These are phyloP conservation scores for Drosophila biarmipes DNA, from an alignment of 1,140 invertebrate species.

Conservation along the genomic window DNA sequence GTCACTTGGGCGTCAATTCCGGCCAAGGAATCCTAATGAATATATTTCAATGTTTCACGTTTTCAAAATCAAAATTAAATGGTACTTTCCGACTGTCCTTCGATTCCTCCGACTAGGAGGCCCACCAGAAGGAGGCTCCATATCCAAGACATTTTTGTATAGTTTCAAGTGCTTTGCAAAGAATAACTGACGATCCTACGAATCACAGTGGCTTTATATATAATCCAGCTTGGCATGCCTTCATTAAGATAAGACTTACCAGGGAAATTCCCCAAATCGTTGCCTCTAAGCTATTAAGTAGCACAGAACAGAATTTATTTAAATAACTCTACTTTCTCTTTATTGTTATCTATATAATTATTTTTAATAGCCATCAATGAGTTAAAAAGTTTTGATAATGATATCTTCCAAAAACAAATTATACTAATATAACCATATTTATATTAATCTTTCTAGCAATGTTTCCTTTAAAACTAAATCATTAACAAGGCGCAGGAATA, in stretches of 20 bases:
- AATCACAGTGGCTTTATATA: neutral
- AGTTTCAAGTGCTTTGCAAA: neutral
- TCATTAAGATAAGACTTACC: neutral
- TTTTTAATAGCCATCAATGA: neutral
- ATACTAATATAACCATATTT: neutral
- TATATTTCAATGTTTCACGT: neutral
- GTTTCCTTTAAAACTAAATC: neutral
- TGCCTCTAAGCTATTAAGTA: neutral
- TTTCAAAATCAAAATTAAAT: neutral
- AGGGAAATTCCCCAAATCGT: neutral
- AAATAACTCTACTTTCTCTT: neutral
- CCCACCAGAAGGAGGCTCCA: neutral
- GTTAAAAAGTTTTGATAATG: neutral
- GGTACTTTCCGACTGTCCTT: neutral
- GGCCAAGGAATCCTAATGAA: neutral
- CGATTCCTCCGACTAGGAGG: too few relatives aligned
- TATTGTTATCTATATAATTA: neutral
- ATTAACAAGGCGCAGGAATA: neutral
- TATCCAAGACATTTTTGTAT: neutral
- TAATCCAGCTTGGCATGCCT: neutral
- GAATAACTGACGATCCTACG: neutral
- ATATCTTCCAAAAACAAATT: neutral
- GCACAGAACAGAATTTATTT: neutral
- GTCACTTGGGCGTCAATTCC: neutral
- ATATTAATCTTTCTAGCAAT: too few relatives aligned